phyloP scores from a whole-genome alignment of 2,888 invertebrate species.

The Agrochola litura region DNA sequence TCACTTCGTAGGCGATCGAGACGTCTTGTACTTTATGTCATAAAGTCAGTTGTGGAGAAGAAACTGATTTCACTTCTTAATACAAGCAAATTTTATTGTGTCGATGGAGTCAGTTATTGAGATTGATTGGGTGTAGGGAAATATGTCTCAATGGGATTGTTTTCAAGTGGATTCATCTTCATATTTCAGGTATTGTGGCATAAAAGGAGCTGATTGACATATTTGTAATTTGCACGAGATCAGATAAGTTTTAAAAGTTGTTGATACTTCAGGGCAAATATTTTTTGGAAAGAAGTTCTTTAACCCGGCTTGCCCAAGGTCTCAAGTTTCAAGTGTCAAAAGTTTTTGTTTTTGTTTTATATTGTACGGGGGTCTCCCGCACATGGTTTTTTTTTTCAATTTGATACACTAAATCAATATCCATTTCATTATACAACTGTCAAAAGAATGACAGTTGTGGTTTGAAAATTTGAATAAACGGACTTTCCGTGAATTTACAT shows the following conservation, averaged over 20 bases:
- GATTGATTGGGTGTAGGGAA: conserved; percentile 39
- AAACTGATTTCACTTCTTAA: conserved; percentile 1
- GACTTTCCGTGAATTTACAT: no score
- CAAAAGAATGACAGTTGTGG: neutral
- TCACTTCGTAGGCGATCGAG: neutral
- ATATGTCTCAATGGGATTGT: conserved; percentile 11
- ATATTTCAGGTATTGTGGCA: neutral
- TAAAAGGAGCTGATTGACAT: neutral
- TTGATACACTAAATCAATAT: no score
- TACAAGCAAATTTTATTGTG: conserved; percentile 30
- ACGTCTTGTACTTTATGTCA: conserved; percentile 10
- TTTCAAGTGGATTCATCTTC: neutral
- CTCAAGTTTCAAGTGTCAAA: no score
- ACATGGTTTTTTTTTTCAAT: no score
- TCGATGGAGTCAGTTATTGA: conserved; percentile 9
- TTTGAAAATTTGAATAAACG: neutral
- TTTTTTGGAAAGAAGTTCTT: neutral
- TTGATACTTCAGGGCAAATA: neutral
- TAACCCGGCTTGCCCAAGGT: no score
- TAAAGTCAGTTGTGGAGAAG: conserved; percentile 7
- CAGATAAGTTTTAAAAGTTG: neutral
- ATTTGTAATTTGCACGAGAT: neutral
- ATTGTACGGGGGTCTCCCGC: no score
- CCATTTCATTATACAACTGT: no score
- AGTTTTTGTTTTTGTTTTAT: no score